Evolutionary conservation across 2,888 invertebrate genomes (phyloP).

Genomic region (Conistra vaccinii): DNA sequence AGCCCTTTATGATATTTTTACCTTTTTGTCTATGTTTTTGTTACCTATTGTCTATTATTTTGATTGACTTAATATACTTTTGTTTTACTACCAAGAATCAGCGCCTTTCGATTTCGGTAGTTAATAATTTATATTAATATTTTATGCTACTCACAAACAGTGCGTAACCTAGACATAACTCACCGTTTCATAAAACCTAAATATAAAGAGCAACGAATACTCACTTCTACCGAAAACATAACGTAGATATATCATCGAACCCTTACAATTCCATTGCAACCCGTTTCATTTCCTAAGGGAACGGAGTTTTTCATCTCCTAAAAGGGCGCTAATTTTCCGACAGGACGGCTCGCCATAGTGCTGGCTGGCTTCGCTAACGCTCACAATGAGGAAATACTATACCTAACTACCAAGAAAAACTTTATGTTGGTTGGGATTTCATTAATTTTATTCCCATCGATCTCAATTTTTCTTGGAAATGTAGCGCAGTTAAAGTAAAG

Average conservation of each 20-base stretch:
- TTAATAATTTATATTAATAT: no score
- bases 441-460: slow-evolving; percentile 67
- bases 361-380: slow-evolving; percentile 36
- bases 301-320: slow-evolving; percentile 70
- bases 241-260: slow-evolving; percentile 39
- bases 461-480: slow-evolving; percentile 65
- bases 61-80: no score
- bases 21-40: no score
- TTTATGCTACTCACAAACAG: background rate
- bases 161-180: background rate
- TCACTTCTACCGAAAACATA: background rate
- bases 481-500: slow-evolving; percentile 61
- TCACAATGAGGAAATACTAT: slow-evolving; percentile 48
- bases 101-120: no score
- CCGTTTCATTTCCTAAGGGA: slow-evolving; percentile 67
- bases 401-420: slow-evolving; percentile 33
- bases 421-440: slow-evolving; percentile 53
- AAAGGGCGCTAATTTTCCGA: slow-evolving; percentile 72
- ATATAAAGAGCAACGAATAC: background rate
- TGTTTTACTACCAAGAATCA: no score
- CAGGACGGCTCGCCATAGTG: slow-evolving; percentile 62
- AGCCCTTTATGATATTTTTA: no score
- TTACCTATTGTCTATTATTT: no score
- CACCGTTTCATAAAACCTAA: background rate
- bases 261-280: slow-evolving; percentile 56